Percentiles rank a stretch among this genome's conserved stretches.
Evolutionary conservation across 2,113 vertebrate species (phyloP).

Genomic region (Laticauda laticaudata): DNA sequence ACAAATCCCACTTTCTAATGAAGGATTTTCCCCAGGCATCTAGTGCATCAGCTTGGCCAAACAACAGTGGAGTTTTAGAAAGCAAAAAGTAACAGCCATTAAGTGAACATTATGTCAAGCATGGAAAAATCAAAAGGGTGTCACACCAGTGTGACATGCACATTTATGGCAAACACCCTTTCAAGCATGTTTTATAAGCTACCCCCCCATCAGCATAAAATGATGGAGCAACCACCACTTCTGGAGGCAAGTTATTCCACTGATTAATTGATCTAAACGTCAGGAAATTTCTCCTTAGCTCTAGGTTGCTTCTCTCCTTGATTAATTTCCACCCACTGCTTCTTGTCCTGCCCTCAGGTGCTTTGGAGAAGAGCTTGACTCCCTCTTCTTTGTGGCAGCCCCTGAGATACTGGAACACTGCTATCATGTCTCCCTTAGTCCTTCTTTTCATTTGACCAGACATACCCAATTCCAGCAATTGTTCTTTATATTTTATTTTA

Average conservation of each 20-base stretch:
- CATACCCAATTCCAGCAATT: not conserved
- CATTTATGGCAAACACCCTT: not conserved
- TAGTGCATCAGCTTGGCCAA: not conserved
- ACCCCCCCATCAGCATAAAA: not conserved
- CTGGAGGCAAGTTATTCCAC: not conserved
- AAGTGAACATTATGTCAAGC: not conserved
- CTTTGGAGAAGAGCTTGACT: not conserved
- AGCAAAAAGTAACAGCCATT: not conserved
- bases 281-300: not conserved
- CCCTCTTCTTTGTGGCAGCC: not conserved
- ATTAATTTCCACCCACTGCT: not conserved
- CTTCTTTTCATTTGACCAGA: not conserved
- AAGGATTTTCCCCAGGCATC: not conserved
- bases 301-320: not conserved
- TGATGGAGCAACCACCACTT: not conserved
- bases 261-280: not conserved
- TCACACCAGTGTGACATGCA: not conserved
- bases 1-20: not conserved
- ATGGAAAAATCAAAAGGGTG: not conserved
- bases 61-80: not conserved
- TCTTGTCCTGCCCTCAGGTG: not conserved
- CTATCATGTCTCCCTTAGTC: not conserved
- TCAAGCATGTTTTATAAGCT: not conserved
- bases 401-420: not conserved
- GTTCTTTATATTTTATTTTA: not conserved